phyloP scores from a whole-genome alignment of 2,113 vertebrate genomes.

The Myotis yumanensis region DNA sequence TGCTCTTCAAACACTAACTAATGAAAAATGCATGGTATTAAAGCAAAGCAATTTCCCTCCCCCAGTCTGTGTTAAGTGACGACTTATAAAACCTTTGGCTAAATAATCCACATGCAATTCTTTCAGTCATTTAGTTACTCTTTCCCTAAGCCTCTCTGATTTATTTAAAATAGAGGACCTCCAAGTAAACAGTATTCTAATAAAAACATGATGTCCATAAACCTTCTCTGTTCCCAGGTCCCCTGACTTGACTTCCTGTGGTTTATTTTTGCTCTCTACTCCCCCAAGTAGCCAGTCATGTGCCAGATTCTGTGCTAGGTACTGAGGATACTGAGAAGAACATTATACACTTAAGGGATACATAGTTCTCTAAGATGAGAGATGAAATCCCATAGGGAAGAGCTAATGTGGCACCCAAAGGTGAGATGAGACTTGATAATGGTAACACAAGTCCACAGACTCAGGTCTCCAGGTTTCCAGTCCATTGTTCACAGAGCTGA shows the following conservation, averaged over 20 bases:
- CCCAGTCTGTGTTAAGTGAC: conserved; percentile 18
- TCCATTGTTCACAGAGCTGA: not conserved
- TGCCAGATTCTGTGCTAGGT: not conserved
- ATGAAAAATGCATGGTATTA: conserved; percentile 34
- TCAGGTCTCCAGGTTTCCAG: not conserved
- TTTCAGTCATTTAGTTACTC: conserved; percentile 30
- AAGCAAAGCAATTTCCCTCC: conserved; percentile 40
- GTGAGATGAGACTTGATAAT: not conserved
- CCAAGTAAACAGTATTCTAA: conserved; percentile 53
- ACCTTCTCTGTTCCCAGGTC: not conserved
- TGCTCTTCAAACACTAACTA: conserved; percentile 60
- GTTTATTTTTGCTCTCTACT: not conserved
- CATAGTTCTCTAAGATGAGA: not conserved
- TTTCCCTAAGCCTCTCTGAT: not conserved
- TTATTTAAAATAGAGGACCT: conserved; percentile 53
- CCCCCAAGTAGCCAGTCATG: not conserved
- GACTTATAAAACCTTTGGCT: conserved; percentile 37
- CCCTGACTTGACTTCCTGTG: not conserved
- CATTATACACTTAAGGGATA: not conserved
- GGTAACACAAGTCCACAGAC: not conserved
- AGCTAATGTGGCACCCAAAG: not conserved
- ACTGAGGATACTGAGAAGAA: not conserved
- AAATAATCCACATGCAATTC: conserved; percentile 36
- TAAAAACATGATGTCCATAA: not conserved
- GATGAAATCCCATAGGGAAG: not conserved